Base-by-base conservation (phyloP, 2,888 invertebrate species). In the Mesorhabditis sp. region DNA sequence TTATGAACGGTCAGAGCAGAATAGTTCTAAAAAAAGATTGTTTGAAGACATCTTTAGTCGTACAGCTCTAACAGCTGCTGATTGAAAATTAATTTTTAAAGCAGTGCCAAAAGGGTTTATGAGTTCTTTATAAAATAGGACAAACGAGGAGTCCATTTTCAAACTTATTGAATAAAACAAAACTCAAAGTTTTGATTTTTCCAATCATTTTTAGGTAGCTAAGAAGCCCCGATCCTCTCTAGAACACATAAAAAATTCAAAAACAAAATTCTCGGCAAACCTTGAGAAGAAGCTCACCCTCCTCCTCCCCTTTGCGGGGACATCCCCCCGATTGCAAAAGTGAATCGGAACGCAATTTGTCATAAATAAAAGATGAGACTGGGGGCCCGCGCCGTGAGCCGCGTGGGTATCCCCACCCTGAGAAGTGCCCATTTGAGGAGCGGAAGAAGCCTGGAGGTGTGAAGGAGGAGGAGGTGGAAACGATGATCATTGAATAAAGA, bases 291-390 rank as follows among this genome's bases (percentile, higher is more conserved):
- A 50, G 58, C 58, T n/a, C 7, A 50, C 58, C 7, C 7, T 50
- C 2, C n/a, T 28, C 1, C 58, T 13, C 10, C 58, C n/a, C 7
- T 50, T 13, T 2, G 50, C 50, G 50, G 13, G 10, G 58, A 50
- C 10, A 50, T 13, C n/a, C 58, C n/a, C 58, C 7, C 58, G 28
- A 50, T 50, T 50, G 10, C 58, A 50, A n/a, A 50, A 50, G 58
- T 50, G 58, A 50, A 50, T 50, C 58, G 58, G 58, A 50, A 50
- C 58, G 58, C 58, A 50, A 50, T 50, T 50, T 50, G 58, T n/a
- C 58, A 50, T 50, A 50, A 50, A 50, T 50, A 50, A 50, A 13
- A 50, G 10, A 50, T 50, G 58, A 50, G 58, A 50, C n/a, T 50
- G 58, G 58, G 13, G 2, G 28, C 28, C 28, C 28, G 28, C 1